Percentiles rank a stretch among this genome's conserved stretches.
Conservation (phyloP, 2,797 vertebrate species). For the Scolopax bukidnonensis region DNA sequence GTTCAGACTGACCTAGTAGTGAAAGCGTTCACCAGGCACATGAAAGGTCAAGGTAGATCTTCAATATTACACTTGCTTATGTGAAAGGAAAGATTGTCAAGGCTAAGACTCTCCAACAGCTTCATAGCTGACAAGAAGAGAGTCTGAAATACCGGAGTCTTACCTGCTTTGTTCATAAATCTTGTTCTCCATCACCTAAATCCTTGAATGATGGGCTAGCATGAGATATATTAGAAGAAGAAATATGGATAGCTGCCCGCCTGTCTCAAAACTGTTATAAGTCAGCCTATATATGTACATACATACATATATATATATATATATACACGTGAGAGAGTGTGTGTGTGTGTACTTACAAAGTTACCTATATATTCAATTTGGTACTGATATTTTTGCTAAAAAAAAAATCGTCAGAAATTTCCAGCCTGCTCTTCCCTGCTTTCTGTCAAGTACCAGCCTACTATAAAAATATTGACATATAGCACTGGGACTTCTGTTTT, state of each 20-base stretch:
- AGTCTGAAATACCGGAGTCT: neutral
- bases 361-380: neutral
- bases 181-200: neutral
- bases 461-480: neutral
- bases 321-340: neutral
- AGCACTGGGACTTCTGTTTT: neutral
- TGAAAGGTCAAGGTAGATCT: neutral
- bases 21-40: neutral
- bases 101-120: neutral
- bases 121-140: neutral
- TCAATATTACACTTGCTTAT: neutral
- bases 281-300: neutral
- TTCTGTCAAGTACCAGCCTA: neutral
- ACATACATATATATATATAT: too few relatives aligned
- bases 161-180: neutral
- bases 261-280: neutral
- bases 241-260: neutral
- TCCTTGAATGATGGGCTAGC: slow-evolving; percentile 4
- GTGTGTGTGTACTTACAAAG: neutral
- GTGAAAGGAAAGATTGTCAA: neutral
- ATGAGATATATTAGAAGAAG: neutral
- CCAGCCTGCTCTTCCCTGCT: neutral
- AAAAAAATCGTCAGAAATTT: neutral
- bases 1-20: neutral
- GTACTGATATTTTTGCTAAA: neutral